phyloP scores from a whole-genome alignment of 2,797 vertebrate genomes.

The Sciaenops ocellatus region DNA sequence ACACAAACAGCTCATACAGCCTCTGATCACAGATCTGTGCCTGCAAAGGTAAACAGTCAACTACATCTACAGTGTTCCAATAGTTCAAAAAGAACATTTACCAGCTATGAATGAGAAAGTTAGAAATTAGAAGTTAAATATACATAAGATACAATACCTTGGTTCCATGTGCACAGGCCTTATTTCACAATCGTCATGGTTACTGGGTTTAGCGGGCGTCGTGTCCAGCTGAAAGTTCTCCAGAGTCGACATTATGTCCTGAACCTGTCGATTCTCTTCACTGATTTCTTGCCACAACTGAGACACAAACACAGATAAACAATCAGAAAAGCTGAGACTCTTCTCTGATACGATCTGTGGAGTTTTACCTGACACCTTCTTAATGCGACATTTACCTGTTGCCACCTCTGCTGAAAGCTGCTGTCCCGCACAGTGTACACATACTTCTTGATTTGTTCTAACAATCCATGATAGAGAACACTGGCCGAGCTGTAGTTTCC shows the following conservation, averaged over 20 bases:
- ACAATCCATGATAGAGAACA: conserved; percentile 94
- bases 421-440: conserved; percentile 89
- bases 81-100: too few relatives aligned
- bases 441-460: conserved; percentile 96
- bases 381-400: conserved; percentile 86
- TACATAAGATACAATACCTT: conserved; percentile 81
- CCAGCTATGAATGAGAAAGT: background rate
- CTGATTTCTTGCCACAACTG: conserved; percentile 97
- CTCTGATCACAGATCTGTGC: background rate
- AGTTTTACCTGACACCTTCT: background rate
- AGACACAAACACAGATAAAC: conserved; percentile 38
- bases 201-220: conserved; percentile 88
- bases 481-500: conserved; percentile 97
- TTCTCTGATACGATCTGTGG: background rate
- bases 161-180: conserved; percentile 92
- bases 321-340: background rate
- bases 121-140: background rate
- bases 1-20: conserved; percentile 34
- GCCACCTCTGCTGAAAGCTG: conserved; percentile 93
- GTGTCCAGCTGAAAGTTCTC: conserved; percentile 93
- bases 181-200: conserved; percentile 86
- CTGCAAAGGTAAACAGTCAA: background rate
- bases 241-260: conserved; percentile 94
- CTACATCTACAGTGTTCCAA: background rate
- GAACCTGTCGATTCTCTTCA: conserved; percentile 94